Evolutionary conservation across 2,113 vertebrate species (phyloP).

Genomic region (Sphaerodactylus townsendi): DNA sequence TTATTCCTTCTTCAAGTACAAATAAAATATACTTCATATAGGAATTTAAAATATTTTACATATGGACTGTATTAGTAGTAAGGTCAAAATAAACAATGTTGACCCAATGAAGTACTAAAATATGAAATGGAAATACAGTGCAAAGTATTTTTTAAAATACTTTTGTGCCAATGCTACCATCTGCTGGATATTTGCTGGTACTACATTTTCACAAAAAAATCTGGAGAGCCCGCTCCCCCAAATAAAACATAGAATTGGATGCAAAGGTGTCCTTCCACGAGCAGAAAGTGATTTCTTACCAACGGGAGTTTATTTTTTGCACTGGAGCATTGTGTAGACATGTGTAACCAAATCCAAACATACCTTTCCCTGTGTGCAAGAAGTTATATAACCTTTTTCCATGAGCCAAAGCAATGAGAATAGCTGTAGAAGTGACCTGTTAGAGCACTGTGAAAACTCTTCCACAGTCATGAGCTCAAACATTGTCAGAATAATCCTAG

Average conservation of each 20-base stretch:
- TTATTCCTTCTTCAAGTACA: not conserved
- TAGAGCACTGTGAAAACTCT: too few relatives aligned
- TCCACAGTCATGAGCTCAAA: too few relatives aligned
- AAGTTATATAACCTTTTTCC: too few relatives aligned
- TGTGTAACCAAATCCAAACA: too few relatives aligned
- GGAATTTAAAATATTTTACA: conserved; percentile 11
- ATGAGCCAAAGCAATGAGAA: too few relatives aligned
- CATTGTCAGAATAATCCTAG: too few relatives aligned
- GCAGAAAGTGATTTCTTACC: too few relatives aligned
- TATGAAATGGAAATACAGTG: not conserved
- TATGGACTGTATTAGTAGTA: not conserved
- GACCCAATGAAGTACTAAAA: not conserved
- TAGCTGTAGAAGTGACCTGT: too few relatives aligned
- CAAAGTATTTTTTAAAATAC: not conserved
- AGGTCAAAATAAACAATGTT: not conserved
- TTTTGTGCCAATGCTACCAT: conserved; percentile 76
- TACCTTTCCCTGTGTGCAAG: too few relatives aligned
- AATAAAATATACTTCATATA: not conserved
- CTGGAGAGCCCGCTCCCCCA: fast-evolving
- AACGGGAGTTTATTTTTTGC: too few relatives aligned
- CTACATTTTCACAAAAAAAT: not conserved
- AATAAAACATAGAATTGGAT: too few relatives aligned
- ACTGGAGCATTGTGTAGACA: too few relatives aligned
- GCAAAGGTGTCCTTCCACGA: not conserved
- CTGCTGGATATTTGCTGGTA: conserved; percentile 55